Evolutionary conservation across 2,797 vertebrate genomes (phyloP).

Genomic region (Tangara arthus): DNA sequence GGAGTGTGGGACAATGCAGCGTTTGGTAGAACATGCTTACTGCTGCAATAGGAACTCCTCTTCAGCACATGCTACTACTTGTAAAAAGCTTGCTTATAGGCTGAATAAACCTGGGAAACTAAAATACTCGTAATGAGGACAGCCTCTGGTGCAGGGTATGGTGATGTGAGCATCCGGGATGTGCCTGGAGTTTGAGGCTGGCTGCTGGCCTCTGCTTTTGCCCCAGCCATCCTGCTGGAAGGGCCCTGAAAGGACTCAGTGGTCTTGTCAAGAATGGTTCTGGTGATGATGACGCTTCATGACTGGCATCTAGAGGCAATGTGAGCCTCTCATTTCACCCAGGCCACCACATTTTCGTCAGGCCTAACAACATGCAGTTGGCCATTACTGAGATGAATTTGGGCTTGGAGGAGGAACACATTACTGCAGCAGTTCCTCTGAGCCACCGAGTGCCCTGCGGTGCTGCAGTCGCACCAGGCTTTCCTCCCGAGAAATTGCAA

Average conservation of each 20-base stretch:
- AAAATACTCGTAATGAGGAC: not conserved
- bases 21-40: not conserved
- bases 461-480: accelerated
- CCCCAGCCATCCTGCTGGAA: accelerated
- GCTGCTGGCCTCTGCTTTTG: not conserved
- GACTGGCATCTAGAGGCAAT: not conserved
- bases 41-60: not conserved
- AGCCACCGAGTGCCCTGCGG: accelerated
- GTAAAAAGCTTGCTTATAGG: not conserved
- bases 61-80: not conserved
- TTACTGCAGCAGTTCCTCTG: not conserved
- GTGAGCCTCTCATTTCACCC: not conserved
- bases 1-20: not conserved
- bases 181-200: not conserved
- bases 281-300: not conserved
- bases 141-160: not conserved
- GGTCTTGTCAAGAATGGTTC: not conserved
- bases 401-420: not conserved
- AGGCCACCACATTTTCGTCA: not conserved
- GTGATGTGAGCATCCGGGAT: accelerated
- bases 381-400: not conserved
- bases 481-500: not conserved
- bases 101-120: not conserved
- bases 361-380: accelerated
- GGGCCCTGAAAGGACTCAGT: not conserved